Evolutionary conservation across 2,797 vertebrate species (phyloP).

Genomic region (Trichosurus vulpecula): DNA sequence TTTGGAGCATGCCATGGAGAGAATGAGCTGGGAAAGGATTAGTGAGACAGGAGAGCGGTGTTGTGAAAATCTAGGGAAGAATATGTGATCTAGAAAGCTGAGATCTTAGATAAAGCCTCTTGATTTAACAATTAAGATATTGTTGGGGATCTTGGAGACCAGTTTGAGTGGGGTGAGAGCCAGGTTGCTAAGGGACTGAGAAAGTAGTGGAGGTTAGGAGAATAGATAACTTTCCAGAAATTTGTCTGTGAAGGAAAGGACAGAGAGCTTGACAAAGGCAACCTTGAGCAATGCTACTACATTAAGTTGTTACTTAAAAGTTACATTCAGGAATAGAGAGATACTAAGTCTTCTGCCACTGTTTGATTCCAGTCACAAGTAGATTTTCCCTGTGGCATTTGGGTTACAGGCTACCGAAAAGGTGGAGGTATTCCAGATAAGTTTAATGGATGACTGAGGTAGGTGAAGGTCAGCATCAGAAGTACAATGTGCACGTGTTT

Average conservation of each 20-base stretch:
- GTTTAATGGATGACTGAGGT: background rate
- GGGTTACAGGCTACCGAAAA: background rate
- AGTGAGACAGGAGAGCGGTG: background rate
- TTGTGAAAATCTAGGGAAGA: background rate
- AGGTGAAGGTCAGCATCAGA: background rate
- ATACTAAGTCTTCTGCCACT: background rate
- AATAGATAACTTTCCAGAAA: background rate
- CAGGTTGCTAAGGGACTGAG: background rate
- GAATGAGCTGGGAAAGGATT: background rate
- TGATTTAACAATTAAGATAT: background rate
- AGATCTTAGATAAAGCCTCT: background rate
- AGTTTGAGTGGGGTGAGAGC: background rate
- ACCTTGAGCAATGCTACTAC: background rate
- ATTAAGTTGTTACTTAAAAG: background rate
- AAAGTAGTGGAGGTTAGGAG: background rate
- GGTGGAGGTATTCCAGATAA: background rate
- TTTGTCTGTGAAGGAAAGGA: background rate
- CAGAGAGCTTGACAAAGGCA: no score
- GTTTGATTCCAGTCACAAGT: background rate
- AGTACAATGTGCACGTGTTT: background rate
- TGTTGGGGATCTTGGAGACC: background rate
- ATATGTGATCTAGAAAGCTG: background rate
- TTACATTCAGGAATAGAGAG: background rate
- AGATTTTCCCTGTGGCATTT: background rate
- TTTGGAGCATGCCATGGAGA: background rate